These are phyloP conservation scores for Operophtera brumata DNA, from an alignment of 2,888 invertebrate genomes.

Conservation along the genomic window DNA sequence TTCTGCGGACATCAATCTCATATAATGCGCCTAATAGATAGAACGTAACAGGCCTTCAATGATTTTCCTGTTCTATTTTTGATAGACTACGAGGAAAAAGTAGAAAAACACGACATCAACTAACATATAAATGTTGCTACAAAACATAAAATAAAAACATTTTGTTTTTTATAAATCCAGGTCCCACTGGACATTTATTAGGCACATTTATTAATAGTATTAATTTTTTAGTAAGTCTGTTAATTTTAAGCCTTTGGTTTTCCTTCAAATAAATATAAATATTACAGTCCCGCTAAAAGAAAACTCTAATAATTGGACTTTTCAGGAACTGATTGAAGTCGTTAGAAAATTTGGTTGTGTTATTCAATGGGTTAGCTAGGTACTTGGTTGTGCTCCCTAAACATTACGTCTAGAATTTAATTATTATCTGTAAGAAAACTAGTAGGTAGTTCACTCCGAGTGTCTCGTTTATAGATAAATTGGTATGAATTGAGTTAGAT, in stretches of 20 bases:
- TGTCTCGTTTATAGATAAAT: too few species aligned
- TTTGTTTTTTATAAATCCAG: constrained; percentile 6
- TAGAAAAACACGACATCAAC: constrained; percentile 26
- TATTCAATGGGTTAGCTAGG: not conserved
- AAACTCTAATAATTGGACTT: not conserved
- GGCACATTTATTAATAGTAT: not conserved
- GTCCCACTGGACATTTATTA: constrained; percentile 1
- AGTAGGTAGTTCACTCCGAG: too few species aligned
- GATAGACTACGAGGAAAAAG: constrained; percentile 22
- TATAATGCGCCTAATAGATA: constrained; percentile 25
- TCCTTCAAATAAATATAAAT: too few species aligned
- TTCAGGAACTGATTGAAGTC: not conserved
- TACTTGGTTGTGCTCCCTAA: not conserved
- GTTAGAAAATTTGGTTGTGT: not conserved
- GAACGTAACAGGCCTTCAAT: constrained; percentile 26
- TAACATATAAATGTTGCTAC: constrained; percentile 20
- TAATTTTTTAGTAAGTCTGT: too few species aligned
- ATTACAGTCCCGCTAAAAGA: not conserved
- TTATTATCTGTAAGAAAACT: too few species aligned
- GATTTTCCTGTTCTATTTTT: constrained; percentile 28
- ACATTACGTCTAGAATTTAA: not conserved
- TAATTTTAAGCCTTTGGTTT: too few species aligned
- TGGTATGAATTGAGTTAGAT: too few species aligned
- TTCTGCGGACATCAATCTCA: constrained; percentile 35
- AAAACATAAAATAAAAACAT: constrained; percentile 3